phyloP scores from a whole-genome alignment of 2,888 invertebrate genomes.

The Calliscelio sp. region DNA sequence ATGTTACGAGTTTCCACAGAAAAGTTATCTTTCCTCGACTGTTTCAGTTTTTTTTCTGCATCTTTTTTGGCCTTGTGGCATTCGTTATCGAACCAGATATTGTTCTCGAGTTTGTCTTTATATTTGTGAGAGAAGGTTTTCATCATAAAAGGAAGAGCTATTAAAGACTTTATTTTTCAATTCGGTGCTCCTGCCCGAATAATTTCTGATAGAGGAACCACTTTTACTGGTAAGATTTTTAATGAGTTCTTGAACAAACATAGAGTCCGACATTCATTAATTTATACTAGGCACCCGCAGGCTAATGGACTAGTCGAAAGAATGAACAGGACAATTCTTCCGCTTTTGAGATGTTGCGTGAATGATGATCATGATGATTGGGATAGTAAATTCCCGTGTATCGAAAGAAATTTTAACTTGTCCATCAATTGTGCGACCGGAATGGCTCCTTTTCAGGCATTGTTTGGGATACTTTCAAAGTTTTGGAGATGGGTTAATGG shows the following conservation, averaged over 20 bases:
- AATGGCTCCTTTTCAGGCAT: slow-evolving; percentile 12
- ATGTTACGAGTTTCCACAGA: too few species aligned
- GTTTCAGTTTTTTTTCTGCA: too few species aligned
- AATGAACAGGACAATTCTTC: slow-evolving; percentile 34
- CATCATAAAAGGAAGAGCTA: too few species aligned
- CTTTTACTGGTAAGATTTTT: slow-evolving; percentile 52
- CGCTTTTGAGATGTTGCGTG: background rate
- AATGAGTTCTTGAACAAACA: slow-evolving; percentile 17
- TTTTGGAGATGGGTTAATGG: slow-evolving; percentile 14
- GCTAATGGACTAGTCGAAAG: too few species aligned
- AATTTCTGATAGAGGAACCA: slow-evolving; percentile 70
- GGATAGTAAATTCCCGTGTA: slow-evolving; percentile 1
- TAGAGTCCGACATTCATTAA: slow-evolving; percentile 61
- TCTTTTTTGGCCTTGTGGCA: too few species aligned
- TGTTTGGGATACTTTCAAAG: slow-evolving; percentile 18
- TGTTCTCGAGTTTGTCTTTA: too few species aligned
- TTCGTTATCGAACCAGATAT: too few species aligned
- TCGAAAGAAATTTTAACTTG: slow-evolving; percentile 14
- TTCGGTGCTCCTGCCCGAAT: slow-evolving; percentile 60
- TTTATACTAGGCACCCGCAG: slow-evolving; percentile 65
- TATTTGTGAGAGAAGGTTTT: too few species aligned
- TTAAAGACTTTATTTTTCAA: slow-evolving; percentile 6
- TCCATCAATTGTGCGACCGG: slow-evolving; percentile 6
- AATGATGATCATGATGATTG: slow-evolving; percentile 16
- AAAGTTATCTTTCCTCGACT: too few species aligned